These are phyloP conservation scores for Oxytorus armatus DNA, from an alignment of 2,888 invertebrate species.

Conservation along the genomic window DNA sequence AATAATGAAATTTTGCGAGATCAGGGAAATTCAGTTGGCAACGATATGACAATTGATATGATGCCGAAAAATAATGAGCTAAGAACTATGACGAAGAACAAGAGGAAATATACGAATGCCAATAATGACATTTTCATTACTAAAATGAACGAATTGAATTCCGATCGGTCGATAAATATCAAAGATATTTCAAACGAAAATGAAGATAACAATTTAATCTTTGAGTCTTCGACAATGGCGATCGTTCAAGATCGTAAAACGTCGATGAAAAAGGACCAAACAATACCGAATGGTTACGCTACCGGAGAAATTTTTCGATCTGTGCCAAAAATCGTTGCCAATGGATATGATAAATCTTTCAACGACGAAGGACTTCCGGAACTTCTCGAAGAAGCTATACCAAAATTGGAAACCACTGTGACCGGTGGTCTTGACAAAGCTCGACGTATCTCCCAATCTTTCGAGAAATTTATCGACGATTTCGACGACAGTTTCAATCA, in stretches of 20 bases:
- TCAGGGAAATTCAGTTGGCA: neutral
- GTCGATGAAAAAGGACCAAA: constrained; percentile 38
- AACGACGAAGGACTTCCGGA: constrained; percentile 66
- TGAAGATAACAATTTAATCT: neutral
- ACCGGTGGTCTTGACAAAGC: constrained; percentile 72
- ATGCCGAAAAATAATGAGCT: constrained; percentile 11
- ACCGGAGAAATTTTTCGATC: constrained; percentile 1
- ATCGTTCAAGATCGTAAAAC: neutral
- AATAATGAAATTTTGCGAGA: constrained; percentile 24
- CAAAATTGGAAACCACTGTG: constrained; percentile 74
- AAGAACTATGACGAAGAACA: neutral
- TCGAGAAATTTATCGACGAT: constrained; percentile 74
- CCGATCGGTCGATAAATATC: neutral
- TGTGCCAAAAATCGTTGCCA: neutral
- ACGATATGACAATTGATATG: constrained; percentile 27
- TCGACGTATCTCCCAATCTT: constrained; percentile 72
- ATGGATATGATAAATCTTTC: neutral
- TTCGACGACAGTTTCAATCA: constrained; percentile 71
- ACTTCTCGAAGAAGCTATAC: constrained; percentile 72
- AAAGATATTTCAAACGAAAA: neutral
- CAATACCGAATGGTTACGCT: constrained; percentile 31
- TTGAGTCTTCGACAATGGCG: neutral
- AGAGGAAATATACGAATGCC: neutral
- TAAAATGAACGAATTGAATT: neutral
- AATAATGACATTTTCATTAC: constrained; percentile 6